Evolutionary conservation across 2,113 vertebrate species (phyloP), one percentile per base, ranked within the genome.

Genomic region (Strix aluco): DNA sequence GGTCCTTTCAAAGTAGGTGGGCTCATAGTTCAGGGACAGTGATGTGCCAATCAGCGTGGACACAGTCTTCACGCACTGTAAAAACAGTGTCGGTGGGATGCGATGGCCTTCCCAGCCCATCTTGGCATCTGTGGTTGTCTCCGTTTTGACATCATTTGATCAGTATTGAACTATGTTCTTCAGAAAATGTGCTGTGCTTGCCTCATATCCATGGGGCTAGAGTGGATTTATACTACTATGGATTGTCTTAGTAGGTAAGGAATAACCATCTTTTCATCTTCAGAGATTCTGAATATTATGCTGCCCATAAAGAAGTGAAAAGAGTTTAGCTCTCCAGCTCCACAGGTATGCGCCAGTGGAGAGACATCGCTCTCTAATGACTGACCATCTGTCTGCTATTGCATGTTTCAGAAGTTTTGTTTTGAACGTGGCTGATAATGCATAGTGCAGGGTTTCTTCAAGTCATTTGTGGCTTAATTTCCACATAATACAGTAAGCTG

Each of bases 151-250:
- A 27, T 27, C 52, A 7, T 25, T 70, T 3, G 22, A 5, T 58
- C 7, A 10, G 13, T 32, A 29, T 11, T 62, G 69, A 36, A 25
- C 27, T 10, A 1, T 5, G 1, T 19, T 42, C 18, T 67, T 90
- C 5, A 16, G 80, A 16, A 73, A 61, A 59, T 23, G 26, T 12
- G 8, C 38, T 21, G 32, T 38, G 34, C 44, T 81, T 63, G 38
- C n/a, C 52, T 71, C 0, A 0, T 40, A 25, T 52, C 67, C 0
- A 0, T 25, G 23, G 63, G 34, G 29, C 51, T 38, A 22, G 9
- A 13, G 27, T 55, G 25, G 23, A 23, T 62, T 86, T 55, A 13
- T 30, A 40, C 44, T 34, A 1, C 23, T 30, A 1, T 40, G 47
- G 13, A 10, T 44, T 72, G 63, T 14, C 4, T 36, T 34, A 70